These are phyloP conservation scores for Magallana gigas DNA, from an alignment of 1,140 invertebrate genomes.

Conservation along the genomic window DNA sequence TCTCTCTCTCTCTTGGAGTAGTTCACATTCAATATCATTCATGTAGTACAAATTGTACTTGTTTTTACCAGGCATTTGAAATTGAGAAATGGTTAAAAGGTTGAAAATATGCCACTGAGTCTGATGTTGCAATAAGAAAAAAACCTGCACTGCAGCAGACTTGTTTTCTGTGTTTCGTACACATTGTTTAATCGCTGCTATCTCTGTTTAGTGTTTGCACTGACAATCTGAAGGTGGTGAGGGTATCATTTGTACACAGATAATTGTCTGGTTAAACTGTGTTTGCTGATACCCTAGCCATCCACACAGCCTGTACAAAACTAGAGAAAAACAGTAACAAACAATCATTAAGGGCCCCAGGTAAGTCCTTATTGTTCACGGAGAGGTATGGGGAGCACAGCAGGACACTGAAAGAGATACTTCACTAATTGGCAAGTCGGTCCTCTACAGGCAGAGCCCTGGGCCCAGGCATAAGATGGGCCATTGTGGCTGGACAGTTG, in stretches of 20 bases:
- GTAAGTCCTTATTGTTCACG: background rate
- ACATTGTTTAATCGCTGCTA: background rate
- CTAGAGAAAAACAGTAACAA: slow-evolving; percentile 1
- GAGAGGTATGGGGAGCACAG: background rate
- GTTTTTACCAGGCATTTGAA: no score
- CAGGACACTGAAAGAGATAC: slow-evolving; percentile 15
- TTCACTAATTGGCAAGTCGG: slow-evolving; percentile 32
- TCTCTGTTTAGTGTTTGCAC: slow-evolving; percentile 1
- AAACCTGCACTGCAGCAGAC: no score
- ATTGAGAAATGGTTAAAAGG: no score
- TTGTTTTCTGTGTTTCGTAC: no score
- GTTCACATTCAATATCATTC: no score
- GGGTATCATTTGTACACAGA: slow-evolving; percentile 15
- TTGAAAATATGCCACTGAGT: no score
- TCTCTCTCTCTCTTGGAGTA: no score
- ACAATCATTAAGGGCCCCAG: slow-evolving; percentile 2
- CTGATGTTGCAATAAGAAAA: no score
- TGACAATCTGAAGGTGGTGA: slow-evolving; percentile 12
- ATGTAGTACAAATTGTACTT: no score
- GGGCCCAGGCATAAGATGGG: slow-evolving; percentile 15
- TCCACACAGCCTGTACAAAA: background rate
- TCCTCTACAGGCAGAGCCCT: background rate
- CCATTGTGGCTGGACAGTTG: background rate
- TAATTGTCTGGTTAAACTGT: slow-evolving; percentile 25
- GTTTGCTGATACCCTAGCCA: slow-evolving; percentile 1